Evolutionary conservation across 1,140 invertebrate species (phyloP).

Genomic region (Subanguina moxae): DNA sequence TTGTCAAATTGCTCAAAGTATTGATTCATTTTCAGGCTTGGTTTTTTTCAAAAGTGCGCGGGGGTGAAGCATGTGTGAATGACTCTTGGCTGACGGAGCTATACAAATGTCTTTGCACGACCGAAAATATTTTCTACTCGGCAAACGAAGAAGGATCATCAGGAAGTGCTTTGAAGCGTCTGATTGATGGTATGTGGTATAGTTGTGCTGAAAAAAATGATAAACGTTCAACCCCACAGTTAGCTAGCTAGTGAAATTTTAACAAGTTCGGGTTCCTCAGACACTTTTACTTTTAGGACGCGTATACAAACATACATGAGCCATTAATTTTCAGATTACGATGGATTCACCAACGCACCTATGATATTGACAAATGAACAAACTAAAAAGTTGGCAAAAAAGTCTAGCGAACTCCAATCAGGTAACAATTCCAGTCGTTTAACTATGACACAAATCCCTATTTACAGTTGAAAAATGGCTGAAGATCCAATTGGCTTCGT

Average conservation of each 20-base stretch:
- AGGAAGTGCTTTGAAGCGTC: not conserved
- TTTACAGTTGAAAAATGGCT: conserved; percentile 27
- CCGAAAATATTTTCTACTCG: conserved; percentile 12
- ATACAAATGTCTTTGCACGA: not conserved
- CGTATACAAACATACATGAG: too few species aligned
- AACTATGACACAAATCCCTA: not conserved
- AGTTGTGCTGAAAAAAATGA: too few species aligned
- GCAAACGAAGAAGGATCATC: not conserved
- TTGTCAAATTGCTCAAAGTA: not conserved
- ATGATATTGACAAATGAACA: too few species aligned
- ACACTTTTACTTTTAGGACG: too few species aligned
- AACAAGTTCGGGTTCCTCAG: too few species aligned
- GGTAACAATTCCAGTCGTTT: not conserved
- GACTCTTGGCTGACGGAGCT: conserved; percentile 19
- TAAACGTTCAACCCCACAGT: too few species aligned
- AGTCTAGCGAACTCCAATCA: not conserved
- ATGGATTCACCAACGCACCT: too few species aligned
- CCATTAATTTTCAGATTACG: too few species aligned
- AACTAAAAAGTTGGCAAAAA: not conserved
- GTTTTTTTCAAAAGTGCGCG: conserved; percentile 1
- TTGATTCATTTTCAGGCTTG: not conserved
- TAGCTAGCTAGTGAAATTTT: too few species aligned
- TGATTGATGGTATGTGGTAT: conserved; percentile 19
- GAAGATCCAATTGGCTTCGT: conserved; percentile 23
- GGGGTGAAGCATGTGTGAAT: conserved; percentile 15